Percentiles rank a stretch among this genome's conserved stretches.
These are phyloP conservation scores for Taeniopygia guttata DNA, from an alignment of 2,797 vertebrate genomes.

Conservation along the genomic window DNA sequence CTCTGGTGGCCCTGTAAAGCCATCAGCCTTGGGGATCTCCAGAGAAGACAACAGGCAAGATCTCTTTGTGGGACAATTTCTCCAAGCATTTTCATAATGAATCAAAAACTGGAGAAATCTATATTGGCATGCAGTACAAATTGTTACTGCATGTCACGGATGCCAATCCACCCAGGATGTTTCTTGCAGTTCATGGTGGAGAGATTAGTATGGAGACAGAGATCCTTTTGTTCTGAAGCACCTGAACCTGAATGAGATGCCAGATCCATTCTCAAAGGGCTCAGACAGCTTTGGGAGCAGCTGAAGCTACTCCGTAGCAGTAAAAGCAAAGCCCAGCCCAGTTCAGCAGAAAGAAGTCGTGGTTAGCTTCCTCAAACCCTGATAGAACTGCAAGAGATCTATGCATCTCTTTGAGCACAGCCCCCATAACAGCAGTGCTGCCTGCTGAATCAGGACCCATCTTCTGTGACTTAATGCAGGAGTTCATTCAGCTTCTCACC, in stretches of 20 bases:
- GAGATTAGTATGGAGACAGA: neutral
- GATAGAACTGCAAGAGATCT: neutral
- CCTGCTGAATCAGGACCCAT: neutral
- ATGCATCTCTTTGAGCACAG: neutral
- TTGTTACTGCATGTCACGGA: neutral
- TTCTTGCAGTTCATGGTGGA: neutral
- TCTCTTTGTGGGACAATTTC: neutral
- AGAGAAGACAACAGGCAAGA: neutral
- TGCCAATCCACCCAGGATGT: neutral
- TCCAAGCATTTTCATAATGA: neutral
- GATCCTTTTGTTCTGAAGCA: neutral
- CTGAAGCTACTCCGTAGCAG: neutral
- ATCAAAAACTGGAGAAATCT: neutral
- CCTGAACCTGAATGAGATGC: neutral
- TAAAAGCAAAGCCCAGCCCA: neutral
- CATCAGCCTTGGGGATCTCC: neutral
- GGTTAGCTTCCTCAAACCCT: neutral
- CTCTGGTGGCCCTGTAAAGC: neutral
- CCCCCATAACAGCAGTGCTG: neutral
- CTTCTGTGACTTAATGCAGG: neutral
- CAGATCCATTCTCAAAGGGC: neutral
- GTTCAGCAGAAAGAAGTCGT: neutral
- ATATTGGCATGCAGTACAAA: neutral
- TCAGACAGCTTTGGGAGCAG: neutral
- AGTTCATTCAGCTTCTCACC: neutral